Percentiles rank a stretch among this genome's conserved stretches.
Conservation (phyloP, 2,113 vertebrate genomes). For the Oncorhynchus kisutch region DNA sequence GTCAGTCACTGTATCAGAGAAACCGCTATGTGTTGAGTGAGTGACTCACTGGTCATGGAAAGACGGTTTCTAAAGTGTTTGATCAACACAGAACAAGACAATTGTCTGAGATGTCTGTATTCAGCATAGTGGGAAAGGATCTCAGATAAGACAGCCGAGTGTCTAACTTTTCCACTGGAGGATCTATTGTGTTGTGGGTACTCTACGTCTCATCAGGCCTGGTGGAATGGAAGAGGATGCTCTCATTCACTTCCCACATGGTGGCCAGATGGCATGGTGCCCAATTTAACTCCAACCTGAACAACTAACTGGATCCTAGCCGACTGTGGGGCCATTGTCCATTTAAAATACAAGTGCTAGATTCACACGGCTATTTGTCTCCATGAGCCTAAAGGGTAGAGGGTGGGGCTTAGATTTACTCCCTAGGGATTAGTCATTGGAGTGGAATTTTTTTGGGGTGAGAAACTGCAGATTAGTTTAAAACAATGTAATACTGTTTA, state of each 20-base stretch:
- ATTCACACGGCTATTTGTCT: constrained; percentile 10
- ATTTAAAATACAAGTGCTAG: not conserved
- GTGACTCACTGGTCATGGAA: not conserved
- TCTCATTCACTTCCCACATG: constrained; percentile 7
- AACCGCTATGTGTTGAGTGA: too few species aligned
- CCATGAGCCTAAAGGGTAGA: not conserved
- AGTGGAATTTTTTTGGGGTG: too few species aligned
- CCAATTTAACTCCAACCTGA: not conserved
- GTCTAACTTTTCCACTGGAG: constrained; percentile 7
- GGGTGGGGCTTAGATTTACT: not conserved
- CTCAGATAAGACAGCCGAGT: not conserved
- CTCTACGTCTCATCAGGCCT: not conserved
- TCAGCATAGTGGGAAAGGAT: not conserved
- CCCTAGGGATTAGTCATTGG: too few species aligned
- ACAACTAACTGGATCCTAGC: not conserved
- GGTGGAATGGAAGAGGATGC: not conserved
- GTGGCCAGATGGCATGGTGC: constrained; percentile 1
- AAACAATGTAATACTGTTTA: too few species aligned
- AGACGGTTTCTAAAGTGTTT: not conserved
- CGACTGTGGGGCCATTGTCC: not conserved
- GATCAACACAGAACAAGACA: not conserved
- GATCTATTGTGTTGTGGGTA: not conserved
- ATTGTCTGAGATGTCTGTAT: not conserved
- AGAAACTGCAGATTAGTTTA: too few species aligned
- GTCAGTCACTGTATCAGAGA: not conserved